Conservation (phyloP, 2,888 invertebrate genomes). For the Tholera decimalis region DNA sequence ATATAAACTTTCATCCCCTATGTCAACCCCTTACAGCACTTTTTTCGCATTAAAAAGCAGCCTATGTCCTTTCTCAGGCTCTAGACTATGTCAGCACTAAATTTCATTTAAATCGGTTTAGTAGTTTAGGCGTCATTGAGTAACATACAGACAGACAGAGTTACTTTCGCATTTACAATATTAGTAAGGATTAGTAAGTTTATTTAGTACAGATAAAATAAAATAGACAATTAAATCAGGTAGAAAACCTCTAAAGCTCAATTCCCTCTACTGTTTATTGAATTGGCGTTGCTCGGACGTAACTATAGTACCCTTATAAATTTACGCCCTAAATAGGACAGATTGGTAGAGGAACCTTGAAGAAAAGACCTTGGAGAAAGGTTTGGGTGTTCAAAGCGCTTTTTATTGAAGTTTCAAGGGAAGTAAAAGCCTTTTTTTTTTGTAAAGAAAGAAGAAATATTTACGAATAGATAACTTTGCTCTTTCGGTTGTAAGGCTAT, state of each 20-base stretch:
- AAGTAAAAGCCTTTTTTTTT: slow-evolving; percentile 20
- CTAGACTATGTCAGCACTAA: too few relatives aligned
- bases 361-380: slow-evolving; percentile 16
- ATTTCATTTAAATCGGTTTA: too few relatives aligned
- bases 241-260: slow-evolving; percentile 20
- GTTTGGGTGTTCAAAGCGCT: background rate
- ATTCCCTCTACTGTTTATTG: slow-evolving; percentile 54
- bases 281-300: slow-evolving; percentile 26
- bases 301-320: slow-evolving; percentile 46
- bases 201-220: too few relatives aligned
- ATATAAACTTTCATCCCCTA: too few relatives aligned
- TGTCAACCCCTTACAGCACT: too few relatives aligned
- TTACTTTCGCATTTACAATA: too few relatives aligned
- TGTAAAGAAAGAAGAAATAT: background rate
- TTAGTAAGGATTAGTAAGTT: too few relatives aligned
- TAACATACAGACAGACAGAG: too few relatives aligned
- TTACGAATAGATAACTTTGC: background rate
- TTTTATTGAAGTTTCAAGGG: slow-evolving; percentile 27
- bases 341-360: slow-evolving; percentile 10
- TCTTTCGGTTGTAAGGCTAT: background rate
- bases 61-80: too few relatives aligned
- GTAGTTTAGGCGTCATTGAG: too few relatives aligned
- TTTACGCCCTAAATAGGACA: slow-evolving; percentile 34
- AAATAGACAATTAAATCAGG: slow-evolving; percentile 31
- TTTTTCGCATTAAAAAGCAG: too few relatives aligned